phyloP scores from a whole-genome alignment of 2,797 vertebrate genomes.

The Rhincodon typus region DNA sequence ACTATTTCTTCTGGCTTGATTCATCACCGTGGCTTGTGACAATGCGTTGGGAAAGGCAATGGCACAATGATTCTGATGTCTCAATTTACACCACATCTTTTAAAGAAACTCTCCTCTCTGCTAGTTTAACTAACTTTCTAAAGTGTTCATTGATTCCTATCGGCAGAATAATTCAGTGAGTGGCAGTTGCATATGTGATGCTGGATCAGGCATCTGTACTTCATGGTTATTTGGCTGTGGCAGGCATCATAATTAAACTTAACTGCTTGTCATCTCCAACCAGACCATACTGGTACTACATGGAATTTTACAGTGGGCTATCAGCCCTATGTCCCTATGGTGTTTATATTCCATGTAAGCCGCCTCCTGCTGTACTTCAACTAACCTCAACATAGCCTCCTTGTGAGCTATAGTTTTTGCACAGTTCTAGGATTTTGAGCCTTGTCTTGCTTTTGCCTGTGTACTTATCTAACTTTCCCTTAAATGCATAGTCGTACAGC shows the following conservation, averaged over 20 bases:
- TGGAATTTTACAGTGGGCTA: neutral
- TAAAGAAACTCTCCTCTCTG: neutral
- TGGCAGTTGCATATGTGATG: neutral
- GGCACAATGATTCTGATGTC: neutral
- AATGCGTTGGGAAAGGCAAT: neutral
- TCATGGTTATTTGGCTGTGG: neutral
- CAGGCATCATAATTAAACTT: neutral
- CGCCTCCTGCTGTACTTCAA: neutral
- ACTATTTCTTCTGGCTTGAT: neutral
- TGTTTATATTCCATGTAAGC: neutral
- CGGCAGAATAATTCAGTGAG: neutral
- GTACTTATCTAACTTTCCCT: no score
- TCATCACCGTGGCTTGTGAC: neutral
- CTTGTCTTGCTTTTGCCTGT: no score
- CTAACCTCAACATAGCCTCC: no score
- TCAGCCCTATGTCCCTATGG: neutral
- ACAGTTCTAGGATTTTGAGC: no score
- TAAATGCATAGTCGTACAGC: no score
- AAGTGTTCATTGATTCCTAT: neutral
- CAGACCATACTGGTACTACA: neutral
- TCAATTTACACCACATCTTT: neutral
- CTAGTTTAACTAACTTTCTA: neutral
- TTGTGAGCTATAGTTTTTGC: no score
- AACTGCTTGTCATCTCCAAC: neutral
- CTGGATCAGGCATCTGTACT: neutral